Base-by-base conservation (phyloP, 35 echinoderm and acorn worm genomes). In the Anneissia japonica region DNA sequence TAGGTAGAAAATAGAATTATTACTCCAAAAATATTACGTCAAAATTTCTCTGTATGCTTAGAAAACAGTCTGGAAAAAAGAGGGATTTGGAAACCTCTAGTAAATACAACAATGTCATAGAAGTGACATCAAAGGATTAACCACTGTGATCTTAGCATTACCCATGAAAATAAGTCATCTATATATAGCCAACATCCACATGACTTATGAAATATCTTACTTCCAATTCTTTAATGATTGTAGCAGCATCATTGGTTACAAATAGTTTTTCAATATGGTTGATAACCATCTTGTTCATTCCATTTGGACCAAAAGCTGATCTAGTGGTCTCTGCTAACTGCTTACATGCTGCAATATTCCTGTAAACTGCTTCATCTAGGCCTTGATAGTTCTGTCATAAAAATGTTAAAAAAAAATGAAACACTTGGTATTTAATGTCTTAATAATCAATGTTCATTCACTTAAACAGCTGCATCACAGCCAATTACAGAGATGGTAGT, bases 241-340 rank as follows among this genome's bases (percentile, higher is more conserved):
- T 99, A 46, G 96, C 96, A 64, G 96, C 96, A 87, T 99, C 96
- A 77, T 99, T 99, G 73, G 96, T 99, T 4, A 99, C 96, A 92
- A 99, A 99, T n/a, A 99, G 86, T 72, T 99, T 99, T 75, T 99
- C 96, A 26, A 99, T 99, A 83, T 99, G 96, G 35, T 94, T 99
- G 83, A 99, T 99, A 26, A 99, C 96, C 96, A 99, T 99, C 90
- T 99, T 99, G 74, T 94, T 99, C 92, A 94, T 94, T 0, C 96
- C 92, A 74, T 84, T 94, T 6, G 96, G 96, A 21, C 96, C 96
- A 80, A 87, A 99, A 0, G 96, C 96, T 38, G 96, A 94, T 41
- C 92, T 74, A 36, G 92, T 99, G 0, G 95, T 97, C 81, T 89
- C 26, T 14, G 96, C 96, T 16, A 99, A 81, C 29, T 99, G 92